Base-by-base conservation (phyloP, 2,113 vertebrate species). In the Reinhardtius hippoglossoides region DNA sequence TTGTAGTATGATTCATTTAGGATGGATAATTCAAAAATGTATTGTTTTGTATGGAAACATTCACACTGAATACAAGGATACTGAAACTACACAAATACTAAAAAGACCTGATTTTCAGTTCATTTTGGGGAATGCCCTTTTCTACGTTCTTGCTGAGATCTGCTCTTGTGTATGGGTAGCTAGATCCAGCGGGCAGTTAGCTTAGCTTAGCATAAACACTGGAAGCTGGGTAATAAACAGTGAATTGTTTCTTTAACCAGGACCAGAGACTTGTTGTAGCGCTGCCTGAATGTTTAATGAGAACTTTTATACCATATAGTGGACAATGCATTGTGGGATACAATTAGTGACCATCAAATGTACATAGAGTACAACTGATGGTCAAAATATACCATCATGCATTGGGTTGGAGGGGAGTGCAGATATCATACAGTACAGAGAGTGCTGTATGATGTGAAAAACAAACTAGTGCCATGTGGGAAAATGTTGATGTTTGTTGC, bases 131-230 rank as follows among this genome's bases (percentile, higher is more conserved):
- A 27, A 69, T 76, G 9, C 0, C 4, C 24, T 37, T 35, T 55
- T 9, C 20, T 18, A 10, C 27, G 35, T 35, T 35, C 23, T 15
- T 57, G 55, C 55, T 15, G 23, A 14, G 54, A 35, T 70, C 55
- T 1, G 2, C n/a, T 21, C 48, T 50, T 15, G 27, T 67, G 15
- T 20, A 56, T 23, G n/a, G 35, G 7, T 61, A 24, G 21, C 21
- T 2, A 40, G 37, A 66, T 15, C 2, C 4, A 61, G 18, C 27
- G n/a, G 14, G 21, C 0, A 0, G 31, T 63, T 59, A 58, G 63
- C 20, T 63, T 78, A 65, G 5, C 59, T 65, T 55, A 69, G n/a
- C 70, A 56, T 44, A 15, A 46, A 37, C n/a, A 58, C 58, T 50
- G 5, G 9, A 48, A 9, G 2, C 52, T 48, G 9, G 10, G 20